Evolutionary conservation across 2,797 vertebrate species (phyloP), one percentile per base, ranked within the genome.

Genomic region (Picus viridis): DNA sequence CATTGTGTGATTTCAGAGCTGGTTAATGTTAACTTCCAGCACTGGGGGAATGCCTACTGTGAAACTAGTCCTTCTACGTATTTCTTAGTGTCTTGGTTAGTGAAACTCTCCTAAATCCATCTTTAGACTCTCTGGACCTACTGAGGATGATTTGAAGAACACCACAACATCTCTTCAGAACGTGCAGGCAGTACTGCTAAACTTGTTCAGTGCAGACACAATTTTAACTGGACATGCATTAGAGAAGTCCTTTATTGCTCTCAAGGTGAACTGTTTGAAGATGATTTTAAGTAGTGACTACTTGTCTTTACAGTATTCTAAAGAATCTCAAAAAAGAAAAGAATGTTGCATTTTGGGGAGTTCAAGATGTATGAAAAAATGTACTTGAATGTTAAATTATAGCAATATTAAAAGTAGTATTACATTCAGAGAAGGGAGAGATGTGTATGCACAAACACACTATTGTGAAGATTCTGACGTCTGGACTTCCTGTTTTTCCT

Each of bases 161-260:
- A 91, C 92, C 41, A 94, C 68, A 77, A 96, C 93, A 24, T 97
- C 97, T 39, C 89, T 98, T 90, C 65, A 3, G 59, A 97, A 98
- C 58, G 98, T 98, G 57, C 98, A 98, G 70, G 93, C 98, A 53
- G 79, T 97, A 39, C 96, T 98, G 90, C 87, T 98, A 88, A 97
- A 97, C 88, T 97, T 98, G 89, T 97, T 98, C 94, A 98, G 88
- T 45, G 95, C 97, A 1, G 96, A 98, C 94, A 98, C 98, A 19
- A 94, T 98, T 96, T 96, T 99, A 83, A 97, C 98, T 79, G 98
- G 98, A 89, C 98, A 99, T 32, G 63, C 95, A 88, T 97, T 99
- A 95, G 98, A 98, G 92, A 97, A 94, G n/a, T 95, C 96, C 92
- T 96, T 99, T 18, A 97, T 97, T 97, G 97, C 96, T 64, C 96